Base-by-base conservation (phyloP, 2,113 vertebrate genomes). In the Catagonus wagneri region DNA sequence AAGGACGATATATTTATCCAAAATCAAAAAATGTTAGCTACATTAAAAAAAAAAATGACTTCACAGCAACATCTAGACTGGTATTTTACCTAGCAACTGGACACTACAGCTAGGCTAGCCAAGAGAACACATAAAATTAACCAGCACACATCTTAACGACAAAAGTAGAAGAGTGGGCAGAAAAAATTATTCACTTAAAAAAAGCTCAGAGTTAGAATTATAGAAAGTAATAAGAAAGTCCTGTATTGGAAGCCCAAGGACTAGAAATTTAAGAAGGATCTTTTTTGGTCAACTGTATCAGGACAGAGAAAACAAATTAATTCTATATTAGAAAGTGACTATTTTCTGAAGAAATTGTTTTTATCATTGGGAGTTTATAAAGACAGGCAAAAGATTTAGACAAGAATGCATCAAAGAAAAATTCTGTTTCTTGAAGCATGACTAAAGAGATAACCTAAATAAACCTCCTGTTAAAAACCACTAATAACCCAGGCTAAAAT, bases 401-500 rank as follows among this genome's bases (percentile, higher is more conserved):
- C 1, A 75, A 20, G 7, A 93, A 72, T 32, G 54, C 7, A 96
- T 90, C 34, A 92, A 86, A 54, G 25, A 89, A 58, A 87, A 94
- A 87, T 60, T 79, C 17, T 83, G 23, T 89, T 78, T 78, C 11
- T 36, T 74, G n/a, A 52, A 39, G 32, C 29, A 85, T 87, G 23
- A 92, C 29, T 56, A 86, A 92, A 86, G 20, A 92, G 39, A 91
- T 90, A 90, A 83, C 36, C n/a, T 72, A 44, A 69, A 71, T 39
- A 92, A 90, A 74, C 7, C 3, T 74, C 23, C 25, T 90, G 69
- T 20, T 58, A 75, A 76, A 95, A 96, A 88, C 74, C 83, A 79
- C 9, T 22, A 71, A 63, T 54, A 90, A 78, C 14, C 2, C 6
- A 61, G 6, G 50, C n/a, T 85, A 65, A 93, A 95, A 84, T 56